Evolutionary conservation across 2,797 vertebrate genomes (phyloP).

Genomic region (Squalus acanthias): DNA sequence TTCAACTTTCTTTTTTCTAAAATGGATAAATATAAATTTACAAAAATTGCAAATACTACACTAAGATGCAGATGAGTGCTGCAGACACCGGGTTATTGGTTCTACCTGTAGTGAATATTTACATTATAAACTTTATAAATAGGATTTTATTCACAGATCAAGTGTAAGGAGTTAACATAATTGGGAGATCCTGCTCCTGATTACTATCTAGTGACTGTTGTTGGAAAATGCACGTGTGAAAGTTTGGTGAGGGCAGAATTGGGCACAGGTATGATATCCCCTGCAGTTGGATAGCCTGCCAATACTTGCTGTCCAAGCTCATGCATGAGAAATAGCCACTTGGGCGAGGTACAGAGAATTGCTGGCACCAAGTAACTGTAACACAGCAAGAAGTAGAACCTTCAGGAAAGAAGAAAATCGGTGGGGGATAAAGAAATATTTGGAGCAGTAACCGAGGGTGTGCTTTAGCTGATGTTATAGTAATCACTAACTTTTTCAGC

Average conservation of each 20-base stretch:
- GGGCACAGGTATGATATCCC: neutral
- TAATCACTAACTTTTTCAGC: neutral
- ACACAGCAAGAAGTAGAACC: neutral
- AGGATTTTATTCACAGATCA: neutral
- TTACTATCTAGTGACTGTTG: neutral
- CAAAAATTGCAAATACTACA: neutral
- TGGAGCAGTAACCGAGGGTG: neutral
- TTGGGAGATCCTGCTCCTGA: neutral
- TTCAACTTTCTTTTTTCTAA: neutral
- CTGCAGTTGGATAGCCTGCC: neutral
- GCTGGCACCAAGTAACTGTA: neutral
- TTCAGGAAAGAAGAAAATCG: neutral
- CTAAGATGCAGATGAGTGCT: neutral
- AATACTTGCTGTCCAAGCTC: neutral
- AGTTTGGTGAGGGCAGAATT: neutral
- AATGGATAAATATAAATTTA: neutral
- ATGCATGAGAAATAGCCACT: neutral
- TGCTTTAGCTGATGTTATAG: neutral
- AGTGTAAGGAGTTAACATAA: neutral
- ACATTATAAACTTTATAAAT: neutral
- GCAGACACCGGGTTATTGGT: neutral
- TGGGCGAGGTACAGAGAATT: neutral
- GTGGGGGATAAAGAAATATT: neutral
- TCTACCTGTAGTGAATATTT: neutral
- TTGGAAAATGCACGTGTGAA: neutral